These are phyloP conservation scores for Orthosia incerta DNA, from an alignment of 2,888 invertebrate genomes.

Conservation along the genomic window DNA sequence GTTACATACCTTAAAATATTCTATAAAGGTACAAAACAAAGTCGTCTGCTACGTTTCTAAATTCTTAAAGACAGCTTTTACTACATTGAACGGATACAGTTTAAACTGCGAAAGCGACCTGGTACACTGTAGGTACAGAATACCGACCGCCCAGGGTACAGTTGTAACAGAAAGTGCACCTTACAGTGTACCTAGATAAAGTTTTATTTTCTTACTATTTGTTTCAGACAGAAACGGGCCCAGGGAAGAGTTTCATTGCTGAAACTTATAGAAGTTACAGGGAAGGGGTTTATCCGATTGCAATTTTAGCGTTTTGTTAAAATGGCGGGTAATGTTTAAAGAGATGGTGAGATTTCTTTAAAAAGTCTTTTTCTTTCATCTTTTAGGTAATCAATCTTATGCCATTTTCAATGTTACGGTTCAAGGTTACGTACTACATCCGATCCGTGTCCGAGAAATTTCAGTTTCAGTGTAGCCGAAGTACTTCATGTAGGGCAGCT, in stretches of 20 bases:
- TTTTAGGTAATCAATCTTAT: not conserved
- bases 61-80: constrained; percentile 27
- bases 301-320: constrained; percentile 15
- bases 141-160: constrained; percentile 25
- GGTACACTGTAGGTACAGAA: constrained; percentile 10
- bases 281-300: constrained; percentile 21
- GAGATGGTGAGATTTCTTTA: not conserved
- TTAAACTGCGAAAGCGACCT: constrained; percentile 6
- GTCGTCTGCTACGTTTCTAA: not conserved
- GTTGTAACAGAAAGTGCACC: constrained; percentile 43
- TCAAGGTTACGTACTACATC: too few species aligned
- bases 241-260: constrained; percentile 38
- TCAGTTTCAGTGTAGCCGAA: too few species aligned
- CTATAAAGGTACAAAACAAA: constrained; percentile 9
- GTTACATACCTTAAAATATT: not conserved
- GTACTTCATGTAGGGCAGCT: too few species aligned
- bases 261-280: constrained; percentile 29
- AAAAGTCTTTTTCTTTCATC: not conserved
- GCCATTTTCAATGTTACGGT: too few species aligned
- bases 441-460: too few species aligned
- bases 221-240: constrained; percentile 28
- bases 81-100: constrained; percentile 3
- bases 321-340: not conserved
- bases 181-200: constrained; percentile 39
- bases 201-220: constrained; percentile 49